Evolutionary conservation across 2,888 invertebrate genomes (phyloP).

Genomic region (Lepidocyrtoides sp.): DNA sequence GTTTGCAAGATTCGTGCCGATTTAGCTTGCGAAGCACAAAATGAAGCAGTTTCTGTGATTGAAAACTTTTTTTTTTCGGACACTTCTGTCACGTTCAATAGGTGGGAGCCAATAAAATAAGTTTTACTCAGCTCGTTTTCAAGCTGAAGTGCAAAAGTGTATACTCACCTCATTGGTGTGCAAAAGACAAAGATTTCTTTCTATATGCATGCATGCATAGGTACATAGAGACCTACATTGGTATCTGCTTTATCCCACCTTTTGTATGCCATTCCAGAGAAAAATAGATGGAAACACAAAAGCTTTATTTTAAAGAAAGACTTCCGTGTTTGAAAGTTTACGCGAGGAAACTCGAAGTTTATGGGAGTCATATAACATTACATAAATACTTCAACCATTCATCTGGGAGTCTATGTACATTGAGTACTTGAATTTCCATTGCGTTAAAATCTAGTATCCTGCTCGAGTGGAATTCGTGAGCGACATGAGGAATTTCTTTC

Average conservation of each 20-base stretch:
- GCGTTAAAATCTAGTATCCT: background rate
- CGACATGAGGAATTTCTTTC: slow-evolving; percentile 12
- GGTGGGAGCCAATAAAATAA: slow-evolving; percentile 75
- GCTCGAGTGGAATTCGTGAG: background rate
- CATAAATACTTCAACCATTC: slow-evolving; percentile 11
- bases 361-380: background rate
- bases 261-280: background rate
- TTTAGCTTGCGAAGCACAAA: slow-evolving; percentile 77
- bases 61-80: slow-evolving; percentile 77
- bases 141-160: background rate
- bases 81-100: slow-evolving; percentile 79
- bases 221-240: no score
- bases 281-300: background rate
- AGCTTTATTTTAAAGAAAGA: slow-evolving; percentile 51
- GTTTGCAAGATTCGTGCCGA: slow-evolving; percentile 65
- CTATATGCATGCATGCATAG: no score
- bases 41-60: slow-evolving; percentile 76
- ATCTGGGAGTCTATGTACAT: background rate
- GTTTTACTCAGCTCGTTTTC: slow-evolving; percentile 46
- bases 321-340: slow-evolving; percentile 40
- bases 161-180: background rate
- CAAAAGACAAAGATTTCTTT: background rate
- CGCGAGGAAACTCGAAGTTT: background rate
- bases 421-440: background rate
- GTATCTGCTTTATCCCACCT: background rate